These are phyloP conservation scores for Lipophrys pholis DNA, from an alignment of 2,113 vertebrate species.

Conservation along the genomic window DNA sequence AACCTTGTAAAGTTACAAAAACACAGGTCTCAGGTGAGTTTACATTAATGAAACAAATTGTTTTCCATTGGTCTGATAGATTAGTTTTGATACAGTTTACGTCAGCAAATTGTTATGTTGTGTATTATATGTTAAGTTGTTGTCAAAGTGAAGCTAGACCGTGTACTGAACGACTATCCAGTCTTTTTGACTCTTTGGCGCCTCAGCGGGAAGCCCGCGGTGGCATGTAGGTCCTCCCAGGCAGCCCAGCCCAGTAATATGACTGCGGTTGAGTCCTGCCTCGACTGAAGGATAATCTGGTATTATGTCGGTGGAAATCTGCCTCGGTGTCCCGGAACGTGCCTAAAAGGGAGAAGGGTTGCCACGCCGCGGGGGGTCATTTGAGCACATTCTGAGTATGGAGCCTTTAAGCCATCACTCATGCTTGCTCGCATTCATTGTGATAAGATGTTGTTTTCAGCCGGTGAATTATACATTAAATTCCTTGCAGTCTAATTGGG, in stretches of 20 bases:
- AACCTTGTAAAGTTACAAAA: too few relatives aligned
- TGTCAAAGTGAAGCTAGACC: too few relatives aligned
- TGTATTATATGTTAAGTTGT: too few relatives aligned
- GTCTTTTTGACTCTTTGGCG: too few relatives aligned
- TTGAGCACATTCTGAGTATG: slow-evolving; percentile 26
- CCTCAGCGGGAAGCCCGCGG: too few relatives aligned
- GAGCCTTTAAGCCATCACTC: slow-evolving; percentile 12
- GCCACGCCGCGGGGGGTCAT: background rate
- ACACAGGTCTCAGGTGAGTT: too few relatives aligned
- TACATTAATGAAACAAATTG: too few relatives aligned
- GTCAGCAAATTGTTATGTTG: too few relatives aligned
- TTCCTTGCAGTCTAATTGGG: slow-evolving; percentile 9
- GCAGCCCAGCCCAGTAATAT: slow-evolving; percentile 1
- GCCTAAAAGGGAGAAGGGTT: slow-evolving; percentile 24
- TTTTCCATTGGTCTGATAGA: too few relatives aligned
- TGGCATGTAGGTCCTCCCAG: slow-evolving; percentile 8
- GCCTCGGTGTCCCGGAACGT: slow-evolving; percentile 10
- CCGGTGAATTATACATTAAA: slow-evolving; percentile 10
- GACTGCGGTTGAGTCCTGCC: slow-evolving; percentile 33
- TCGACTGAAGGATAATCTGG: slow-evolving; percentile 63
- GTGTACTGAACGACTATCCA: too few relatives aligned
- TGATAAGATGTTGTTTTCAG: slow-evolving; percentile 16
- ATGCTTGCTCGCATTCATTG: slow-evolving; percentile 10
- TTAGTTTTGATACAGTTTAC: too few relatives aligned
- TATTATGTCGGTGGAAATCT: slow-evolving; percentile 50